Percentiles rank a stretch among this genome's conserved stretches.
Evolutionary conservation across 2,888 invertebrate genomes (phyloP).

Genomic region (Drosophila ustulata): DNA sequence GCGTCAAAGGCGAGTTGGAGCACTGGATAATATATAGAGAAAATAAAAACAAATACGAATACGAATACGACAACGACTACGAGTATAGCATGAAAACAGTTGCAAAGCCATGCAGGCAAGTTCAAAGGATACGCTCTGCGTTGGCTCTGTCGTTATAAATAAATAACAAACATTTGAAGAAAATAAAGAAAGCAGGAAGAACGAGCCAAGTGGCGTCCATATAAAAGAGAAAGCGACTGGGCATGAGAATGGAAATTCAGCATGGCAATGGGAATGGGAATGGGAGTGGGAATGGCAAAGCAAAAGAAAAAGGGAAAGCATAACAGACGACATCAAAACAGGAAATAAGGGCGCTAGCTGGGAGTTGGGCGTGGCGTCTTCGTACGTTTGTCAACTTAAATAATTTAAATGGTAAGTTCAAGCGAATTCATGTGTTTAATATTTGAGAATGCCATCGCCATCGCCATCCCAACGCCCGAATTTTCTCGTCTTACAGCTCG

Average conservation of each 20-base stretch:
- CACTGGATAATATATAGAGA: constrained; percentile 19
- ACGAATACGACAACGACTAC: constrained; percentile 20
- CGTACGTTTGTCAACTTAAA: constrained; percentile 72
- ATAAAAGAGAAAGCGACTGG: constrained; percentile 47
- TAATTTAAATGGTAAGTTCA: constrained; percentile 72
- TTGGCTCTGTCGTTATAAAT: constrained; percentile 71
- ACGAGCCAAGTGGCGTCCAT: constrained; percentile 35
- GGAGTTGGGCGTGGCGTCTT: constrained; percentile 34
- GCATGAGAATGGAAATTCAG: neutral
- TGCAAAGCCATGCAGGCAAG: constrained; percentile 73
- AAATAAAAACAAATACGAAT: constrained; percentile 24
- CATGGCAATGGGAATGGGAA: constrained; percentile 3
- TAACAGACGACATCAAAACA: constrained; percentile 55
- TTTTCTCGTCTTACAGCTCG: constrained; percentile 29
- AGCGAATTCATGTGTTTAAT: constrained; percentile 67
- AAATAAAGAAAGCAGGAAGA: constrained; percentile 42
- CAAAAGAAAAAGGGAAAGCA: constrained; percentile 37
- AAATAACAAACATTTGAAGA: constrained; percentile 73
- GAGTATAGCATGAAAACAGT: constrained; percentile 47
- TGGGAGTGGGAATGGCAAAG: neutral
- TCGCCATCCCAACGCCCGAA: constrained; percentile 1
- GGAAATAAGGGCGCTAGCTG: constrained; percentile 43
- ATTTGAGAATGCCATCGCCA: constrained; percentile 54
- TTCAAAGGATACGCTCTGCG: constrained; percentile 70
- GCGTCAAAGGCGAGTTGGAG: constrained; percentile 50